phyloP scores from a whole-genome alignment of 2,797 vertebrate genomes.

The Carcharodon carcharias region DNA sequence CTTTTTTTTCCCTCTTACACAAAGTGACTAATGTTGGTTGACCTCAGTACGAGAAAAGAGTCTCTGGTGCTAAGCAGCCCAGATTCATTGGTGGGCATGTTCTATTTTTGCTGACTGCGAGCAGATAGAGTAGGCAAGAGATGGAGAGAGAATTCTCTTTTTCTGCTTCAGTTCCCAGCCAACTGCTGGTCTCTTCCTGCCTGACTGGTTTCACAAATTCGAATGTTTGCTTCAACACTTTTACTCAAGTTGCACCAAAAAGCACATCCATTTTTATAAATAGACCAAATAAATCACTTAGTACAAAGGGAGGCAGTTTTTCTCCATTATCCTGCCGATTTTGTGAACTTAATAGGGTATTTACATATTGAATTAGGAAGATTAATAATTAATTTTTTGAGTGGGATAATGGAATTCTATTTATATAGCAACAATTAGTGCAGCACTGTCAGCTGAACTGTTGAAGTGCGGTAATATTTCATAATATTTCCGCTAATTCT shows the following conservation, averaged over 20 bases:
- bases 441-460: background rate
- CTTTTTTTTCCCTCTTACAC: too few relatives aligned
- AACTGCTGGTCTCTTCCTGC: background rate
- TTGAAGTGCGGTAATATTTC: background rate
- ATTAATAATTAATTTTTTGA: slow-evolving; percentile 28
- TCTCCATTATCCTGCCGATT: background rate
- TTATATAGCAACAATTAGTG: background rate
- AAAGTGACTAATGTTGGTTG: background rate
- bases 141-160: too few relatives aligned
- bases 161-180: too few relatives aligned
- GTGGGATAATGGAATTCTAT: slow-evolving; percentile 27
- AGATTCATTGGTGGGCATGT: background rate
- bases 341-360: background rate
- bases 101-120: background rate
- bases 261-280: slow-evolving; percentile 4
- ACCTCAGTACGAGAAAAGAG: background rate
- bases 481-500: background rate
- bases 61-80: too few relatives aligned
- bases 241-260: background rate
- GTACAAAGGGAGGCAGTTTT: background rate
- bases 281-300: background rate
- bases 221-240: background rate
- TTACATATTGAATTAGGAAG: background rate
- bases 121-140: background rate
- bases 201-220: background rate